A percentile compares a stretch with the other conserved stretches of the same genome.
These are phyloP conservation scores for Drosophila melanica DNA, from an alignment of 1,140 invertebrate genomes.

Conservation along the genomic window DNA sequence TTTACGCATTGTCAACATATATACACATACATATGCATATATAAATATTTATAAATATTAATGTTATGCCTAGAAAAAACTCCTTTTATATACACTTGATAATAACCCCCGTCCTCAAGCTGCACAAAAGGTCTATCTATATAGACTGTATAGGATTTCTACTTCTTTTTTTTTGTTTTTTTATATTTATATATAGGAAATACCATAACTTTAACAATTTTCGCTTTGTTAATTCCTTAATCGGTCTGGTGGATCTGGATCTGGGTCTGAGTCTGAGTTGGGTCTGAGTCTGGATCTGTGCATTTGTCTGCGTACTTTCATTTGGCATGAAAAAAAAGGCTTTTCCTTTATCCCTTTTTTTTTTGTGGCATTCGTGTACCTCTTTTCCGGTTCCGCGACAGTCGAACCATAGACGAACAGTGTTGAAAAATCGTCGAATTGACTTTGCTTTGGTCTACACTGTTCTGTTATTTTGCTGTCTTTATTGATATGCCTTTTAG, in stretches of 20 bases:
- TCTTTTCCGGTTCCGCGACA: not conserved
- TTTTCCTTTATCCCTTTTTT: not conserved
- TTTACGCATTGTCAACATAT: slow-evolving; percentile 49
- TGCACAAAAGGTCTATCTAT: slow-evolving; percentile 20
- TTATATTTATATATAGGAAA: slow-evolving; percentile 9
- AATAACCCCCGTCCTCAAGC: slow-evolving; percentile 21
- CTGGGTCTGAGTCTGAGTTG: slow-evolving; percentile 6
- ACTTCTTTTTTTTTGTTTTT: not conserved
- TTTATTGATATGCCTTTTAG: slow-evolving; percentile 33
- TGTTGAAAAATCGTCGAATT: slow-evolving; percentile 4
- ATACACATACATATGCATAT: slow-evolving; percentile 18
- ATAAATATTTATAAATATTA: slow-evolving; percentile 48
- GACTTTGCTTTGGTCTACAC: not conserved
- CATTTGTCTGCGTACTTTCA: not conserved
- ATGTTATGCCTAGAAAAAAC: slow-evolving; percentile 62
- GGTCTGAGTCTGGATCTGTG: slow-evolving; percentile 15
- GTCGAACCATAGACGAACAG: not conserved
- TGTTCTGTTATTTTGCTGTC: not conserved
- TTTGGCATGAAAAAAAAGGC: slow-evolving; percentile 5
- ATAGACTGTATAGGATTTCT: slow-evolving; percentile 8
- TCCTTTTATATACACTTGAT: slow-evolving; percentile 64
- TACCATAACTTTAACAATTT: slow-evolving; percentile 46
- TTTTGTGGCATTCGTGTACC: not conserved
- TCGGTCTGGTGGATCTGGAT: slow-evolving; percentile 2
- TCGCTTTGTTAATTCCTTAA: slow-evolving; percentile 20